These are phyloP conservation scores for Anseranas semipalmata DNA, from an alignment of 2,113 vertebrate genomes.

Conservation along the genomic window DNA sequence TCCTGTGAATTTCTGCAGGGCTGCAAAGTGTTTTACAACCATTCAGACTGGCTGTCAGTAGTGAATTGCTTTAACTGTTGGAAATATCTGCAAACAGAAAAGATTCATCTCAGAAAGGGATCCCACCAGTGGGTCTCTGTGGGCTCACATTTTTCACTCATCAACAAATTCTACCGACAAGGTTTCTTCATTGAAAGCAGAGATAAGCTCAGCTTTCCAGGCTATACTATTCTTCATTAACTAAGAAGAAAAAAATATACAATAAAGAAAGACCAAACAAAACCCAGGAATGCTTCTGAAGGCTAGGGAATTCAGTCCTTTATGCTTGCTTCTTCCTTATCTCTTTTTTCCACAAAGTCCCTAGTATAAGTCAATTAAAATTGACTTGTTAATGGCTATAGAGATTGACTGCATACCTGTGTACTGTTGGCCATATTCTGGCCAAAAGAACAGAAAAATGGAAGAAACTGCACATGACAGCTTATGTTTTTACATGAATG, in stretches of 20 bases:
- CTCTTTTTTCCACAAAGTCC: background rate
- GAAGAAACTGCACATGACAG: background rate
- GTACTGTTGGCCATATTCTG: background rate
- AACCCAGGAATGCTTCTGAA: background rate
- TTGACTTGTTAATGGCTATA: background rate
- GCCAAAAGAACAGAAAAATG: background rate
- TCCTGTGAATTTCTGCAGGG: background rate
- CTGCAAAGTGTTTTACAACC: slow-evolving; percentile 12
- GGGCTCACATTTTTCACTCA: slow-evolving; percentile 7
- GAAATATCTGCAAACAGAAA: slow-evolving; percentile 55
- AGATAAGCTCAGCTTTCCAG: slow-evolving; percentile 60
- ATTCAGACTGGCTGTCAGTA: background rate
- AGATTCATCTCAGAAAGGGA: slow-evolving; percentile 43
- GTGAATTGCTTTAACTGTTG: background rate
- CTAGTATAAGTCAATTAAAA: background rate
- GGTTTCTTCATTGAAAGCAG: slow-evolving; percentile 14
- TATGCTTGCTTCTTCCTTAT: background rate
- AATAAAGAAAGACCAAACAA: background rate
- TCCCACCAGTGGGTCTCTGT: background rate
- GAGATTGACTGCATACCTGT: background rate
- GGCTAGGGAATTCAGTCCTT: background rate
- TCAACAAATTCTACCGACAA: background rate
- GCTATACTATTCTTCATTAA: slow-evolving; percentile 4
- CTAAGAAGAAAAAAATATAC: background rate
- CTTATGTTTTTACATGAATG: background rate